A percentile compares a stretch with the other conserved stretches of the same genome.
These are phyloP conservation scores for Stenopsyche tienmushanensis DNA, from an alignment of 1,140 invertebrate species.

Conservation along the genomic window DNA sequence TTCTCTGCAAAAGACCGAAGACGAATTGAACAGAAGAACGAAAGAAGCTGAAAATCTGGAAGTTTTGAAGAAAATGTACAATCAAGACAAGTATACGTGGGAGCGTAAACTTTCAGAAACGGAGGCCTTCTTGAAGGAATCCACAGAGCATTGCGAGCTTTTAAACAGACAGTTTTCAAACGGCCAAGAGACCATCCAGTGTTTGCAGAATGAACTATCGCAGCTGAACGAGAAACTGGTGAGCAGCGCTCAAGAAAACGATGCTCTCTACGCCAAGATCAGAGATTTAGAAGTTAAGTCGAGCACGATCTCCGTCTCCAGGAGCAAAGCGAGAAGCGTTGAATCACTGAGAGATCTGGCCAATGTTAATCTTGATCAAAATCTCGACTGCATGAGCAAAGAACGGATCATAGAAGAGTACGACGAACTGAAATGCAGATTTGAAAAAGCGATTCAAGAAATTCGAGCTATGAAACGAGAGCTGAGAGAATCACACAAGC, in stretches of 20 bases:
- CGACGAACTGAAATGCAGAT: conserved; percentile 69
- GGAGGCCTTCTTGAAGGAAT: conserved; percentile 62
- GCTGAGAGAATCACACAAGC: conserved; percentile 74
- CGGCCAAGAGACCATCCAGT: conserved; percentile 59
- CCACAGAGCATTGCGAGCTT: conserved; percentile 62
- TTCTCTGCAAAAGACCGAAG: conserved; percentile 69
- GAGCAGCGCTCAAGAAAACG: conserved; percentile 76
- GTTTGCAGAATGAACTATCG: conserved; percentile 62
- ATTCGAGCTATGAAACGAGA: conserved; percentile 80
- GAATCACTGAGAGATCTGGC: conserved; percentile 80
- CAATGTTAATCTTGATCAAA: conserved; percentile 73
- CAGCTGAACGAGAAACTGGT: conserved; percentile 59
- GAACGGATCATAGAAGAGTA: conserved; percentile 80
- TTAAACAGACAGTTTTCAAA: conserved; percentile 63
- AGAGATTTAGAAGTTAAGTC: conserved; percentile 67
- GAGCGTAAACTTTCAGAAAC: conserved; percentile 64
- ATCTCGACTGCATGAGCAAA: conserved; percentile 72
- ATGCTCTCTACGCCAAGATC: conserved; percentile 66
- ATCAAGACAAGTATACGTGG: conserved; percentile 64
- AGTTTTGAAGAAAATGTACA: conserved; percentile 62
- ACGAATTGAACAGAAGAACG: conserved; percentile 65
- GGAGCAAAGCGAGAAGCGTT: conserved; percentile 64
- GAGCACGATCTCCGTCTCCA: conserved; percentile 52
- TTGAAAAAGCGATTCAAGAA: conserved; percentile 80
- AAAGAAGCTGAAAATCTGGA: conserved; percentile 69